Percentiles rank a stretch among this genome's conserved stretches.
Evolutionary conservation across 2,113 vertebrate species (phyloP).

Genomic region (Cyanoramphus novaezelandiae): DNA sequence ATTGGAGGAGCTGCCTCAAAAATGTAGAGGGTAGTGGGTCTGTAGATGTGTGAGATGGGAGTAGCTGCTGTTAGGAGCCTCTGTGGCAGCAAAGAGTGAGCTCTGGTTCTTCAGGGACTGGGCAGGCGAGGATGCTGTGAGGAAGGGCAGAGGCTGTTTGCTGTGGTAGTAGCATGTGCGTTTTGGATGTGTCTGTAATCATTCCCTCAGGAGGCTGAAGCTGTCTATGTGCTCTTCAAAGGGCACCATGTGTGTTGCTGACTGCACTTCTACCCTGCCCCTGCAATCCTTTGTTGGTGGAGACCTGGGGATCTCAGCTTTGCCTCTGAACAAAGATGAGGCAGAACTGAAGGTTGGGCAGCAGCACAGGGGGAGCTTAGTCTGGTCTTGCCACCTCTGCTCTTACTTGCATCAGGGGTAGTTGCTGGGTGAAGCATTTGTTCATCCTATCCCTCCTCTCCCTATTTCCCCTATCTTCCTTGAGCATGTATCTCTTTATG

Average conservation of each 20-base stretch:
- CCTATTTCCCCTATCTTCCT: not conserved
- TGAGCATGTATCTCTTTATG: not conserved
- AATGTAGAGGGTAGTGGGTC: not conserved
- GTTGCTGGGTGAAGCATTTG: not conserved
- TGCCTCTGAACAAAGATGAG: not conserved
- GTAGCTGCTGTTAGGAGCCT: conserved; percentile 2
- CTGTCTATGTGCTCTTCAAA: not conserved
- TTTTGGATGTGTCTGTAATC: not conserved
- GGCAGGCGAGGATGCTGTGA: conserved; percentile 15
- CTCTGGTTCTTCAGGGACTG: conserved; percentile 7
- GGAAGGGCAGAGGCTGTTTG: conserved; percentile 30
- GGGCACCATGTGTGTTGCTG: not conserved
- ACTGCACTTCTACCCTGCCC: not conserved
- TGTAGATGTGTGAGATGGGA: not conserved
- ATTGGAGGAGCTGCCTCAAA: not conserved
- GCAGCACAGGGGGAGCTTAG: not conserved
- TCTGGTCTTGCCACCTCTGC: not conserved
- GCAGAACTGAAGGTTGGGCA: not conserved
- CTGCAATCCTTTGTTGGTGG: not conserved
- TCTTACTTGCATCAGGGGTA: not conserved
- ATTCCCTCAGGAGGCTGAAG: not conserved
- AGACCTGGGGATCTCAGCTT: not conserved
- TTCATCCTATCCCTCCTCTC: not conserved
- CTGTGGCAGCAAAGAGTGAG: not conserved
- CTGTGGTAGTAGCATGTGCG: not conserved